phyloP scores from a whole-genome alignment of 2,113 vertebrate species.

The Plectropomus leopardus region DNA sequence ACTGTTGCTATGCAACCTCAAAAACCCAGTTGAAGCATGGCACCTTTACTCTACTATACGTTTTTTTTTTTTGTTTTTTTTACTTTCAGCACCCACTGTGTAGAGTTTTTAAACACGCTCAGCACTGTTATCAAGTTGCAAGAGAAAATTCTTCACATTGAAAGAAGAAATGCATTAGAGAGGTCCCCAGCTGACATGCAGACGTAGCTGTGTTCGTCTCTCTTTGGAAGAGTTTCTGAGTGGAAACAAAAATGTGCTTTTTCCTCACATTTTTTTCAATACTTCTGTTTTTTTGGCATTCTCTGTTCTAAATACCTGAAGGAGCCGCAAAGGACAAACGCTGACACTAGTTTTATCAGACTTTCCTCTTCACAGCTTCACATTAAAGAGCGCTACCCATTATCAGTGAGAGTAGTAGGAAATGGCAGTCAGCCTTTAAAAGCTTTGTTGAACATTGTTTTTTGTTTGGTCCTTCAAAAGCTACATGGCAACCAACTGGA shows the following conservation, averaged over 20 bases:
- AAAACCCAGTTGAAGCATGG: slow-evolving; percentile 42
- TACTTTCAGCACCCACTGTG: slow-evolving; percentile 24
- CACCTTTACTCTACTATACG: slow-evolving; percentile 40
- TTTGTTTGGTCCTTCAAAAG: not conserved
- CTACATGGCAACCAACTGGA: not conserved
- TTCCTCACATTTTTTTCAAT: not conserved
- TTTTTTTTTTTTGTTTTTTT: slow-evolving; percentile 19
- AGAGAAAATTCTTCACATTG: slow-evolving; percentile 8
- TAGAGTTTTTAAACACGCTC: slow-evolving; percentile 30
- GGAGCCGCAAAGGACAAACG: not conserved
- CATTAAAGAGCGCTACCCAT: not conserved
- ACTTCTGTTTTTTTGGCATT: slow-evolving; percentile 3
- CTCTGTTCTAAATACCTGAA: slow-evolving; percentile 16
- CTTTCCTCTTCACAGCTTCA: slow-evolving; percentile 10
- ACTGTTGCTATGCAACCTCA: slow-evolving; percentile 73
- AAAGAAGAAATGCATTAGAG: slow-evolving; percentile 24
- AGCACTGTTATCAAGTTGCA: slow-evolving; percentile 33
- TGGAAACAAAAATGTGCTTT: slow-evolving; percentile 10
- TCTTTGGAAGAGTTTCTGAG: slow-evolving; percentile 4
- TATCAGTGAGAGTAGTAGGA: not conserved
- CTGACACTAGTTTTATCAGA: not conserved
- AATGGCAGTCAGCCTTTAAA: not conserved
- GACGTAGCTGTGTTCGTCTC: slow-evolving; percentile 5
- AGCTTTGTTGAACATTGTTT: not conserved
- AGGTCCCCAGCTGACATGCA: not conserved